phyloP scores from a whole-genome alignment of 1,140 invertebrate species.

The Antheraea pernyi region DNA sequence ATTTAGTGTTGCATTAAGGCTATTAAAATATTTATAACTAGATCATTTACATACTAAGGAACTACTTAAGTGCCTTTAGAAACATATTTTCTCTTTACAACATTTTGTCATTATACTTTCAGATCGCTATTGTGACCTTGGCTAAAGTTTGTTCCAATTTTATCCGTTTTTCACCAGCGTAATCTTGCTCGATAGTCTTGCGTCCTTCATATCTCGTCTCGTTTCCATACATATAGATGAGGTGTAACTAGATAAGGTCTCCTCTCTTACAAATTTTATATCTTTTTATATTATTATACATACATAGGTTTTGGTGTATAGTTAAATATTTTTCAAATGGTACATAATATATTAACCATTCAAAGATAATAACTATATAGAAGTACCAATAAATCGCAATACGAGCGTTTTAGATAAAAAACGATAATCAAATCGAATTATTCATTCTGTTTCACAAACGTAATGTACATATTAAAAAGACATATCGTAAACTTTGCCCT shows the following conservation, averaged over 20 bases:
- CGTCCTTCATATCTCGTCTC: constrained; percentile 16
- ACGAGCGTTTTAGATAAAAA: constrained; percentile 12
- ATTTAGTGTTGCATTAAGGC: no score
- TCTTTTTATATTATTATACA: background rate
- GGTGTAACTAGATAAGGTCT: constrained; percentile 2
- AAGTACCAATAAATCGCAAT: constrained; percentile 13
- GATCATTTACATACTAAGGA: no score
- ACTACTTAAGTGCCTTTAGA: no score
- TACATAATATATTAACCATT: constrained; percentile 2
- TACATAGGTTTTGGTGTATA: background rate
- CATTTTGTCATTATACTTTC: no score
- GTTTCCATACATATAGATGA: constrained; percentile 22
- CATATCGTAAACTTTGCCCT: constrained; percentile 50
- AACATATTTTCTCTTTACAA: no score
- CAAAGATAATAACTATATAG: background rate
- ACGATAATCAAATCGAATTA: constrained; percentile 21
- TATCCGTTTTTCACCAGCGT: background rate
- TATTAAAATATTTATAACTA: no score
- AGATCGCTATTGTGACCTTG: background rate
- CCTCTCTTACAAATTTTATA: background rate
- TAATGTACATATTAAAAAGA: constrained; percentile 28
- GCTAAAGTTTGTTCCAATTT: constrained; percentile 7
- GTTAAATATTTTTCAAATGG: background rate
- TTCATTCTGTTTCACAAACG: constrained; percentile 12
- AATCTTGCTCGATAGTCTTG: background rate